Evolutionary conservation across 2,113 vertebrate genomes (phyloP), one percentile per base, ranked within the genome.

Genomic region (Elgaria multicarinata): DNA sequence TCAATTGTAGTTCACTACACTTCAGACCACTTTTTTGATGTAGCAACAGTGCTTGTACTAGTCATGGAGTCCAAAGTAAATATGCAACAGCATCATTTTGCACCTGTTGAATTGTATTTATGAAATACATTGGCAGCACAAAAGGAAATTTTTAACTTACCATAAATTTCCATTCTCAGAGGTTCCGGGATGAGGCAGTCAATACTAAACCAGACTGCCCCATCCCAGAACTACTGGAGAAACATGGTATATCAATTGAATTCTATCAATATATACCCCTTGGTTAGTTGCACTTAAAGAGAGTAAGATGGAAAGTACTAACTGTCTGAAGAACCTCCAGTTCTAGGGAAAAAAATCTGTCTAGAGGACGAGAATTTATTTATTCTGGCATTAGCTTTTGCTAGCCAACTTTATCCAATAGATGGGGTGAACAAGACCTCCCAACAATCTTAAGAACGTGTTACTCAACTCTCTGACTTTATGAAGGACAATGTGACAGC

Each of bases 1-100:
- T 92, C 90, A 92, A 87, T 80, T 95, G 88, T 42, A 91, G 87
- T 86, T 94, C 86, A 95, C 91, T 92, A 78, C 93, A 94, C 90
- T 86, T 74, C 85, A 93, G 75, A 0, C 91, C 83, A 93, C 39
- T 26, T 91, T 89, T 6, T 90, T 91, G 85, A 69, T 92, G 85
- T 55, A 85, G 87, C 78, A 92, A 93, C 90, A 88, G 31, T 79
- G 79, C n/a, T 42, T 93, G 92, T 78, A 74, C 80, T 80, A 86
- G 64, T 42, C 42, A 78, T 36, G 9, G 13, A 91, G 78, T 86
- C 82, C 84, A 18, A 50, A 69, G 18, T n/a, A 82, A 83, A 83
- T 36, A 12, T 87, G 83, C 89, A 84, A 6, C 78, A 89, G 76
- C 87, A 44, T 53, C 9, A 28, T 53, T 76, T 16, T 39, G n/a